A percentile compares a stretch with the other conserved stretches of the same genome.
Conservation (phyloP, 2,113 vertebrate species). For the Reinhardtius hippoglossoides region DNA sequence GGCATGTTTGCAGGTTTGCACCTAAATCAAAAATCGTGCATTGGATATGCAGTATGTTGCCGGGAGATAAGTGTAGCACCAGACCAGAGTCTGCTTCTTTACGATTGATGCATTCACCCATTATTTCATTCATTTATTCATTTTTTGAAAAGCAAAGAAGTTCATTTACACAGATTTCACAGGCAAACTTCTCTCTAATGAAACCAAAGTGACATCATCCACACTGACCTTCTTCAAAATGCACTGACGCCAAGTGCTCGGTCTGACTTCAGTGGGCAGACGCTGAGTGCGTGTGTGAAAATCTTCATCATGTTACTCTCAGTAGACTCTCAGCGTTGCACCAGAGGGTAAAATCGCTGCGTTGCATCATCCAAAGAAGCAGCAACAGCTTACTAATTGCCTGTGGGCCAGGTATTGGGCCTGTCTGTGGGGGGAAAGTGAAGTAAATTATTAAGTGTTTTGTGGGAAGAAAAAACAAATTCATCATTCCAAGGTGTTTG, state of each 20-base stretch:
- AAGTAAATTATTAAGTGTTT: slow-evolving; percentile 60
- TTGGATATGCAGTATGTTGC: no score
- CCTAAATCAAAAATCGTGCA: background rate
- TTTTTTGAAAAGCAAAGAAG: background rate
- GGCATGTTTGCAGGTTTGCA: background rate
- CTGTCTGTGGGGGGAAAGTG: slow-evolving; percentile 17
- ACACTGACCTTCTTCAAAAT: background rate
- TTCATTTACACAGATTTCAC: background rate
- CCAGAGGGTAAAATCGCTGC: slow-evolving; percentile 29
- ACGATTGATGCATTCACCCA: background rate
- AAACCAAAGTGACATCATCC: slow-evolving; percentile 1
- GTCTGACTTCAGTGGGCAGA: slow-evolving; percentile 8
- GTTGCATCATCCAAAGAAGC: slow-evolving; percentile 56
- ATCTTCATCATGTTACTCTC: slow-evolving; percentile 22
- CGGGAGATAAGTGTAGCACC: background rate
- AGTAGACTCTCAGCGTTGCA: slow-evolving; percentile 33
- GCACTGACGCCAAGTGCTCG: background rate
- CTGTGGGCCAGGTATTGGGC: slow-evolving; percentile 16
- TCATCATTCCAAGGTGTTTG: slow-evolving; percentile 17
- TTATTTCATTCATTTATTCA: background rate
- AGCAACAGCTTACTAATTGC: slow-evolving; percentile 39
- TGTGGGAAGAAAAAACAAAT: slow-evolving; percentile 17
- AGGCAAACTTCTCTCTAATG: background rate
- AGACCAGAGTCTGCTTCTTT: background rate
- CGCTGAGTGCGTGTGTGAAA: slow-evolving; percentile 14